Evolutionary conservation across 2,113 vertebrate species (phyloP).

Genomic region (Oxyruncus cristatus): DNA sequence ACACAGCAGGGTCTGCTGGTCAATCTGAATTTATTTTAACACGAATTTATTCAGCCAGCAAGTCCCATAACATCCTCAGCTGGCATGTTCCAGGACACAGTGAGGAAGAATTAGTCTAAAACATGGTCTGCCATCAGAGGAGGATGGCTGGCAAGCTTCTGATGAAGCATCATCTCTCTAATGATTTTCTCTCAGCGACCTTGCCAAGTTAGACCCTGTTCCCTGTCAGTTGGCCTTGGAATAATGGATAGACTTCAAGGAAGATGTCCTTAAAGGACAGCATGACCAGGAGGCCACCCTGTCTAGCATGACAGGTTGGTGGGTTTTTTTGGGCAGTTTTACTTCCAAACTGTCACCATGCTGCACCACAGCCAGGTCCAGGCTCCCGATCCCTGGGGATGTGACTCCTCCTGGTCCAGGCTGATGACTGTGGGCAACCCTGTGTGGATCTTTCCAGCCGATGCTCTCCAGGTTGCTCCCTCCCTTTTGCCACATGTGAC

Average conservation of each 20-base stretch:
- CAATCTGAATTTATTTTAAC: background rate
- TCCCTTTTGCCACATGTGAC: background rate
- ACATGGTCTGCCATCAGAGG: background rate
- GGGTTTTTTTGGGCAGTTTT: background rate
- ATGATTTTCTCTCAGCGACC: background rate
- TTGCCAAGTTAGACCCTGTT: background rate
- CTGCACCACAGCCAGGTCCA: background rate
- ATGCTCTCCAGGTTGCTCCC: background rate
- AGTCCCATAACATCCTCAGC: background rate
- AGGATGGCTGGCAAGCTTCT: background rate
- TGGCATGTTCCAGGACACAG: background rate
- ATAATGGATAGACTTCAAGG: background rate
- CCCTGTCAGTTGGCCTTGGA: background rate
- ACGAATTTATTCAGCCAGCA: background rate
- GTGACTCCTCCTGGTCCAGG: background rate
- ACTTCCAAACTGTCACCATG: rapidly evolving
- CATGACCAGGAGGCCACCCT: background rate
- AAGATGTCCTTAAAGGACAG: background rate
- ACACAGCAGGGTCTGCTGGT: background rate
- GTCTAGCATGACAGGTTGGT: rapidly evolving
- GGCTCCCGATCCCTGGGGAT: background rate
- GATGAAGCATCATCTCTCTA: background rate
- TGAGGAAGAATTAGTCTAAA: background rate
- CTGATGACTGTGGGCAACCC: background rate
- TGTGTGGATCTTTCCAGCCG: background rate